Evolutionary conservation across 92 coral and sea anemone species (phyloP), one percentile per base, ranked within the genome.

Genomic region (Bergia puertoricense): DNA sequence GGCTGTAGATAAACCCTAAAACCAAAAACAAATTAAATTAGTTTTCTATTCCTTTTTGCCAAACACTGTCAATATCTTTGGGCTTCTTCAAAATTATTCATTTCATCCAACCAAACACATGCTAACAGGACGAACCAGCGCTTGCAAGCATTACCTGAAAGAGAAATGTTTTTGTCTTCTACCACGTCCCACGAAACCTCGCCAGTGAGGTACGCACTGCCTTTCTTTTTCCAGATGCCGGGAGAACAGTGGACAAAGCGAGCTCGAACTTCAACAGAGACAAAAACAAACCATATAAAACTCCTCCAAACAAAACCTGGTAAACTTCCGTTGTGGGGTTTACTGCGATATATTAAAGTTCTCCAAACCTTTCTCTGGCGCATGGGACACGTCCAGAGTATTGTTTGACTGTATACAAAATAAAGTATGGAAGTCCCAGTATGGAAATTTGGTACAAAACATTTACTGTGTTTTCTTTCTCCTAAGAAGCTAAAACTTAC

Each of bases 131-230:
- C 5, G 23, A 62, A 62, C 69, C 20, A 18, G n/a, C 30, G 30
- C 30, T 30, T 45, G n/a, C 90, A 41, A 39, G 9, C 38, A 71
- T 3, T 43, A 43, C 77, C 57, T 45, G 54, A 23, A 71, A 16
- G 40, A 1, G 50, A 20, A 67, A 7, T 22, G 51, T 41, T 75
- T 40, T 75, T 44, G 23, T 41, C 46, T 75, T 44, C 79, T 0
- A 22, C 79, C 79, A 75, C 79, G 79, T 75, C 50, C 79, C 46
- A 75, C 8, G 79, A 75, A 75, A 75, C 36, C n/a, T 41, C 79
- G 37, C 50, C 79, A 40, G 51, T 75, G 23, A 16, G 23, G 9
- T 23, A 42, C 8, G 48, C 14, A 7, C 23, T 75, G 1, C 48
- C 79, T 40, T 40, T 18, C n/a, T 41, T 8, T 22, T 75, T 75